These are phyloP conservation scores for Trichopria drosophilae DNA, from an alignment of 2,888 invertebrate genomes.

Conservation along the genomic window DNA sequence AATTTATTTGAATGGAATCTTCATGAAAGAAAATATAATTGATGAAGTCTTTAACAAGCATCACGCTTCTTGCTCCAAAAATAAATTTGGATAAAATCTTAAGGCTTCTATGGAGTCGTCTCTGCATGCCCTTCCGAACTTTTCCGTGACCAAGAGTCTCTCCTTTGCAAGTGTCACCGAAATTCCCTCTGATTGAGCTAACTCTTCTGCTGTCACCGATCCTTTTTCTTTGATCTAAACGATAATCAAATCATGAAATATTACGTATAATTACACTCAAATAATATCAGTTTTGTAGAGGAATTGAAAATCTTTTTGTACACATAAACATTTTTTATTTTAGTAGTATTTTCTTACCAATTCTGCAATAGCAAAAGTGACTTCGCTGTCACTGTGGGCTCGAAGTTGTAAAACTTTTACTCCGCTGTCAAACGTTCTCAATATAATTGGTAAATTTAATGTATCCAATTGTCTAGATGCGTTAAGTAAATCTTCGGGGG, in stretches of 20 bases:
- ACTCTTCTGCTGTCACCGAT: constrained; percentile 81
- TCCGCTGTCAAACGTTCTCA: constrained; percentile 90
- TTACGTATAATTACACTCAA: constrained; percentile 1
- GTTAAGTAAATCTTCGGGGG: constrained; percentile 94
- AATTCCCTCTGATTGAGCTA: constrained; percentile 81
- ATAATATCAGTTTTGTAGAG: neutral
- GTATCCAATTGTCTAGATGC: constrained; percentile 78
- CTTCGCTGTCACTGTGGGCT: constrained; percentile 72
- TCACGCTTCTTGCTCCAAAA: constrained; percentile 63
- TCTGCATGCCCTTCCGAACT: constrained; percentile 82
- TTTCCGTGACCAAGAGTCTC: constrained; percentile 83
- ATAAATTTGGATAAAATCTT: constrained; percentile 89
- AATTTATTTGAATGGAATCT: neutral
- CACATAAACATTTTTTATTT: too few relatives aligned
- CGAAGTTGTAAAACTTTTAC: constrained; percentile 89
- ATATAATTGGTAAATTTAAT: constrained; percentile 71
- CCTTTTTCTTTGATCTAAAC: constrained; percentile 68
- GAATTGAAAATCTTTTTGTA: too few relatives aligned
- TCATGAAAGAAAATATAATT: neutral
- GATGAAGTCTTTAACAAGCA: neutral
- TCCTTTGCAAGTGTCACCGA: constrained; percentile 90
- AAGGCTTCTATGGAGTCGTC: constrained; percentile 96
- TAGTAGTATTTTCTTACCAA: constrained; percentile 61
- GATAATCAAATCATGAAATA: constrained; percentile 9
- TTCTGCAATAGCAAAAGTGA: constrained; percentile 69